Evolutionary conservation across 2,888 invertebrate species (phyloP).

Genomic region (Lycocerus yunnanus): DNA sequence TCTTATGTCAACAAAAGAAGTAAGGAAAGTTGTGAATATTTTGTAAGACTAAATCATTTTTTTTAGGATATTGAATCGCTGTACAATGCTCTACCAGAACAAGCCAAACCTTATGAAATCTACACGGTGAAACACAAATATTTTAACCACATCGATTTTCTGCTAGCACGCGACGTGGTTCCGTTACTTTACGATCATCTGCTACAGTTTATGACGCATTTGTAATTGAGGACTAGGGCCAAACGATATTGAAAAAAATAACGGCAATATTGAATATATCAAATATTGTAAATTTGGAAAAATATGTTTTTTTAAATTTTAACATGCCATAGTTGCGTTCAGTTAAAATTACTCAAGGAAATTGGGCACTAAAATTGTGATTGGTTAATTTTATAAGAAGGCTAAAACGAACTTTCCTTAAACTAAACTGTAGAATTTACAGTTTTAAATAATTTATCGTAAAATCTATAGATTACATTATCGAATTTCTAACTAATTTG

Average conservation of each 20-base stretch:
- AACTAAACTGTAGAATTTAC: no score
- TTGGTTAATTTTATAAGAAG: no score
- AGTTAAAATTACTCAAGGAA: no score
- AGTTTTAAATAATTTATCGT: no score
- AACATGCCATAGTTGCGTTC: no score
- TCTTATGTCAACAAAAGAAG: constrained; percentile 62
- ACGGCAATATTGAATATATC: no score
- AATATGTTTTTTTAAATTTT: background rate
- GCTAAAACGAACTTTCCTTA: no score
- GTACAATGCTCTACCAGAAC: constrained; percentile 46
- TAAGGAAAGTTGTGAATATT: constrained; percentile 45
- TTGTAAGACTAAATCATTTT: background rate
- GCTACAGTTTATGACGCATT: background rate
- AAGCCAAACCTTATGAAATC: constrained; percentile 35
- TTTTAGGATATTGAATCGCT: constrained; percentile 52
- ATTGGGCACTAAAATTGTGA: no score
- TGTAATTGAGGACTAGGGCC: background rate
- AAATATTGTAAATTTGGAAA: no score
- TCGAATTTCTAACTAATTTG: no score
- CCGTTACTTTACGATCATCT: constrained; percentile 17
- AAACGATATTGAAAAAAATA: background rate
- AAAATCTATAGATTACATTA: no score
- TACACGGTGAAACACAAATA: constrained; percentile 28
- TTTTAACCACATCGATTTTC: constrained; percentile 53
- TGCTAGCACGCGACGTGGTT: constrained; percentile 49